Evolutionary conservation across 2,888 invertebrate genomes (phyloP), one percentile per base, ranked within the genome.

Genomic region (Melanostoma mellinum): DNA sequence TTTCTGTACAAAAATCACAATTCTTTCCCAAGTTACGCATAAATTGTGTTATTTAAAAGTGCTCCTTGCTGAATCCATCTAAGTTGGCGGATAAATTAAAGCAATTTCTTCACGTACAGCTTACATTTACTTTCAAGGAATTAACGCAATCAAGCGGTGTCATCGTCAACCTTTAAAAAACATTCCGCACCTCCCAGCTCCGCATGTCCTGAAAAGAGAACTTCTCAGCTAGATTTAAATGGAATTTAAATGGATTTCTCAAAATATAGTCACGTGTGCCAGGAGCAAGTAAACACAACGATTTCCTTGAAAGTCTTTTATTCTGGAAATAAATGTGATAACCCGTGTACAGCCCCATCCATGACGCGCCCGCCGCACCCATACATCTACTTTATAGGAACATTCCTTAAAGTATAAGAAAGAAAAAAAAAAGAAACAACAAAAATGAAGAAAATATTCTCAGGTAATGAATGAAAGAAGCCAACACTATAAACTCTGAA

Each of bases 231-330:
- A 33, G 8, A 65, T 50, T 50, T 56, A 71, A 50, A 50, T 50
- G 69, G 69, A 71, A 71, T 77, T 63, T 69, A 71, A 71, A 76
- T 71, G 63, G 56, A 48, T 77, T 63, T 48, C 46, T 61, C 48
- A 63, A 71, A 63, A 77, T 77, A 77, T 61, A 56, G 76, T 71
- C 76, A 77, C 76, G 76, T 63, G 61, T 56, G 48, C 42, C 69
- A 61, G 38, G 5, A 63, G 30, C 50, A 56, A 61, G 61, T 69
- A 77, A 77, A 71, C 63, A 20, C 20, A 77, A 69, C 53, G 36
- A 48, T 76, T 76, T 76, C 76, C 69, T 76, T 76, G 69, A 53
- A 53, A 76, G 44, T 46, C 44, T 30, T 53, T 36, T 9, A 33
- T 46, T 68, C 46, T 20, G 48, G 60, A 60, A 68, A 60, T 53